Conservation (phyloP, 2,797 vertebrate genomes). For the Tiaroga cobitis region DNA sequence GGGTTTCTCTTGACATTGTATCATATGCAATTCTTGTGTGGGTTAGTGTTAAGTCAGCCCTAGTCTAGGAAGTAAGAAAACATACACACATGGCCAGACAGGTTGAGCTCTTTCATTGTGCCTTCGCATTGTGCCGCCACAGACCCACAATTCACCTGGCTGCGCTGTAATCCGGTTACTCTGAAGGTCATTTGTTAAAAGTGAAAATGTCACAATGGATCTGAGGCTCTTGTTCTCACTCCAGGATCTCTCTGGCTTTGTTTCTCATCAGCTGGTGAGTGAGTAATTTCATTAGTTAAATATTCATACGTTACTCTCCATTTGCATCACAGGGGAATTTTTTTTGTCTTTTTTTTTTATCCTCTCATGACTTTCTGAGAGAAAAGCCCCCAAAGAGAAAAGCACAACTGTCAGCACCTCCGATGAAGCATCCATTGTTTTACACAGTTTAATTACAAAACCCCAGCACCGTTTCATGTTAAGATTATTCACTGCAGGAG, state of each 20-base stretch:
- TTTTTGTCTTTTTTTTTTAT: slow-evolving; percentile 10
- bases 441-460: slow-evolving; percentile 84
- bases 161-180: slow-evolving; percentile 66
- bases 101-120: slow-evolving; percentile 10
- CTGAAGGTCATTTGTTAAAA: slow-evolving; percentile 68
- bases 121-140: slow-evolving; percentile 8
- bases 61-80: slow-evolving; percentile 40
- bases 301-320: slow-evolving; percentile 84
- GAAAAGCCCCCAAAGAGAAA: slow-evolving; percentile 60
- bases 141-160: slow-evolving; percentile 58
- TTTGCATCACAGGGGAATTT: slow-evolving; percentile 78
- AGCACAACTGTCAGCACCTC: slow-evolving; percentile 71
- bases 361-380: slow-evolving; percentile 44
- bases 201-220: slow-evolving; percentile 69
- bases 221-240: slow-evolving; percentile 75
- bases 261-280: slow-evolving; percentile 74
- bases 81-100: slow-evolving; percentile 9
- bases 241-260: slow-evolving; percentile 63
- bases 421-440: slow-evolving; percentile 74
- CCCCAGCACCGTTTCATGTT: slow-evolving; percentile 80
- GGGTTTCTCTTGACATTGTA: slow-evolving; percentile 21
- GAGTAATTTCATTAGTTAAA: slow-evolving; percentile 84
- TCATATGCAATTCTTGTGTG: slow-evolving; percentile 7
- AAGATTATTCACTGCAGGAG: slow-evolving; percentile 86
- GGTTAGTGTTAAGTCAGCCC: slow-evolving; percentile 24